Evolutionary conservation across 2,797 vertebrate genomes (phyloP), one percentile per base, ranked within the genome.

Genomic region (Phaenicophaeus curvirostris): DNA sequence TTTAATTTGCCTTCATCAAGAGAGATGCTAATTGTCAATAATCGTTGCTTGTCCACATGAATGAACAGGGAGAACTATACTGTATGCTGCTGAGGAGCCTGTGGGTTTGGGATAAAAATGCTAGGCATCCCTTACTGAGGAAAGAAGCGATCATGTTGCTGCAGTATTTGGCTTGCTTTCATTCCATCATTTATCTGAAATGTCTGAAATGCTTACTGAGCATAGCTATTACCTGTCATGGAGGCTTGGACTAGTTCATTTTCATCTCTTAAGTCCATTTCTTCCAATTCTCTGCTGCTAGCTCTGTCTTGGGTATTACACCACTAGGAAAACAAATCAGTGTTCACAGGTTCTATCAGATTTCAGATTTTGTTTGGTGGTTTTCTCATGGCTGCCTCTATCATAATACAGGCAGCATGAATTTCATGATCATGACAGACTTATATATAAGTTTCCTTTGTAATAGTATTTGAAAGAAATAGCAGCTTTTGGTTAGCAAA

Each of bases 1-100:
- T 28, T 95, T 96, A 95, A 96, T 96, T 93, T 73, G 59, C 91
- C 77, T 93, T 94, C 66, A 53, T 95, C 89, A 90, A 69, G 82
- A 95, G 87, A 91, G 59, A 94, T 87, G 80, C 15, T 95, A 84
- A 91, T 94, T 96, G 88, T 91, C 51, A 67, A 85, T 90, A 90
- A 89, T 92, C 15, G 3, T 65, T 78, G 59, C 68, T 73, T 89
- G 82, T 86, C 80, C 83, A 67, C 55, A 81, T 73, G 85, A 96
- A 91, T 89, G 72, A 93, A 65, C 89, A 87, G 76, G 79, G 46
- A 91, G 82, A 91, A 53, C 48, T 74, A 55, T 25, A 33, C 28
- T 81, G 54, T 46, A 58, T 48, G 61, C 55, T 4, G 2, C 62
- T 66, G 75, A 93, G 59, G 31, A 92, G 59, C 77, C 67, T 3